phyloP scores from a whole-genome alignment of 2,797 vertebrate species.

The Scolopax rusticola region DNA sequence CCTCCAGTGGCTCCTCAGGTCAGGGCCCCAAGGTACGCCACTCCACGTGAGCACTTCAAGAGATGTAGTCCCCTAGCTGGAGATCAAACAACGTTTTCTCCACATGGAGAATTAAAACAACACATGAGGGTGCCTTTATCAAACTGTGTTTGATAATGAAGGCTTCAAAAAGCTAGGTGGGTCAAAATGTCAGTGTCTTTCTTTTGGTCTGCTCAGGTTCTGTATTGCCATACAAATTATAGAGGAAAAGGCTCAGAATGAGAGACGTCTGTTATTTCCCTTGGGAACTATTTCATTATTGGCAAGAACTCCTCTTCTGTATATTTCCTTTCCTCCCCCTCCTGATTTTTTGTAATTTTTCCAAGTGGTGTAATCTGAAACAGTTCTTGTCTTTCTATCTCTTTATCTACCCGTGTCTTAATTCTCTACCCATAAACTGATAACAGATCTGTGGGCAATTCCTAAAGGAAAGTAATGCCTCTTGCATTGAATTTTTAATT shows the following conservation, averaged over 20 bases:
- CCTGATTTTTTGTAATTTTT: background rate
- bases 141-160: slow-evolving; percentile 73
- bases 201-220: slow-evolving; percentile 55
- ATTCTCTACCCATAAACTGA: background rate
- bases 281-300: slow-evolving; percentile 45
- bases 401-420: background rate
- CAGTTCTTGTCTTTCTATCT: background rate
- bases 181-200: slow-evolving; percentile 56
- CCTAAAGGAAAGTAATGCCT: background rate
- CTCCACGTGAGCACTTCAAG: slow-evolving; percentile 25
- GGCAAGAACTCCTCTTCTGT: slow-evolving; percentile 38
- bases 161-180: slow-evolving; percentile 63
- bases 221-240: slow-evolving; percentile 53
- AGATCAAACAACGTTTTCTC: slow-evolving; percentile 60
- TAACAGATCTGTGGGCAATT: background rate
- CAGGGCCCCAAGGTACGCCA: background rate
- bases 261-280: slow-evolving; percentile 48
- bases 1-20: background rate
- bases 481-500: background rate
- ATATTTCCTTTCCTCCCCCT: background rate
- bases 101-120: slow-evolving; percentile 46
- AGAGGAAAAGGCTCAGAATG: slow-evolving; percentile 49
- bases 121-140: slow-evolving; percentile 63
- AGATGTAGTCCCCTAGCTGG: slow-evolving; percentile 27
- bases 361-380: slow-evolving; percentile 30